Percentiles rank a stretch among this genome's conserved stretches.
Conservation (phyloP, 1,140 invertebrate genomes). For the Nasonia vitripennis region DNA sequence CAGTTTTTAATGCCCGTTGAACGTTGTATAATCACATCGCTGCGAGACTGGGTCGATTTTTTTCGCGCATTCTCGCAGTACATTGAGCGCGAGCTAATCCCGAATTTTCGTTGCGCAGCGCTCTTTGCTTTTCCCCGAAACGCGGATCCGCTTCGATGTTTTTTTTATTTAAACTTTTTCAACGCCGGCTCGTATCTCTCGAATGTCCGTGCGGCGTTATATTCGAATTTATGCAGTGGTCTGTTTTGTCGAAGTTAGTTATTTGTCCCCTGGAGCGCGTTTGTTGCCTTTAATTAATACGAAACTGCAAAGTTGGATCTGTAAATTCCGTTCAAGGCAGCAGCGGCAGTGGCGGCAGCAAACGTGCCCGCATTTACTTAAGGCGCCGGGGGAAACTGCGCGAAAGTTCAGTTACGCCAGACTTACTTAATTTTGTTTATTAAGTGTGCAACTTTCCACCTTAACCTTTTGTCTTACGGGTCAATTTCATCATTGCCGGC, state of each 20-base stretch:
- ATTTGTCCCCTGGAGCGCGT: constrained; percentile 10
- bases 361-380: constrained; percentile 44
- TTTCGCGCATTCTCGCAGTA: too few relatives aligned
- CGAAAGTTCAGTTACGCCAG: constrained; percentile 26
- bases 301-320: constrained; percentile 43
- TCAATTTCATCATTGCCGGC: constrained; percentile 27
- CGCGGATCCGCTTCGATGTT: too few relatives aligned
- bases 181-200: background rate
- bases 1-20: too few relatives aligned
- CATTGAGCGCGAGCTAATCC: too few relatives aligned
- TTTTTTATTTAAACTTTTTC: too few relatives aligned
- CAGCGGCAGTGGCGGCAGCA: background rate
- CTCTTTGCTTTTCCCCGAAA: too few relatives aligned
- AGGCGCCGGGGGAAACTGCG: constrained; percentile 32
- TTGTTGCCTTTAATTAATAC: constrained; percentile 46
- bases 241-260: constrained; percentile 42
- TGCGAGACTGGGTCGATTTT: too few relatives aligned
- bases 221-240: constrained; percentile 26
- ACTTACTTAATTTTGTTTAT: constrained; percentile 47
- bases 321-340: constrained; percentile 48
- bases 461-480: constrained; percentile 8
- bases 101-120: too few relatives aligned
- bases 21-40: too few relatives aligned
- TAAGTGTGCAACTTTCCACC: constrained; percentile 38
- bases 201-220: background rate